Evolutionary conservation across 2,797 vertebrate species (phyloP).

Genomic region (Adrianichthys oophorus): DNA sequence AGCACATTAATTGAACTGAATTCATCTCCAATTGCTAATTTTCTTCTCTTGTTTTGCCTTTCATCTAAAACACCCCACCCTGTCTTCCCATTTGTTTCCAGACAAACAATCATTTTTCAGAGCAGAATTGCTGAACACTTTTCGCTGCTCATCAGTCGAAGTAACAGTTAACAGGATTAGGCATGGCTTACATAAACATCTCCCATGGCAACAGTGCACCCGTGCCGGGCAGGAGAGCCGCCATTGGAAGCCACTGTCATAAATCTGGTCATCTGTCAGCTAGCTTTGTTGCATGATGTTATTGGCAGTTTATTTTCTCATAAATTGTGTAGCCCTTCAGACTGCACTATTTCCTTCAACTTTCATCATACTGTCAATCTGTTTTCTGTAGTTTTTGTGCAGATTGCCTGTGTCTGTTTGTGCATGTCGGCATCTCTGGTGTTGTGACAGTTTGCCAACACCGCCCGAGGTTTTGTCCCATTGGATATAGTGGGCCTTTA

Average conservation of each 20-base stretch:
- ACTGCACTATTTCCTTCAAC: not conserved
- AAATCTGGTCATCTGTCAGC: slow-evolving; percentile 44
- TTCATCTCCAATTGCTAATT: not conserved
- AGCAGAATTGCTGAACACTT: slow-evolving; percentile 36
- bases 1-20: too few relatives aligned
- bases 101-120: slow-evolving; percentile 25
- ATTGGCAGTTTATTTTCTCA: not conserved
- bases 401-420: slow-evolving; percentile 13
- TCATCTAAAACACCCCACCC: not conserved
- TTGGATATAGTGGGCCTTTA: slow-evolving; percentile 53
- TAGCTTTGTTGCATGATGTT: slow-evolving; percentile 11
- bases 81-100: slow-evolving; percentile 12
- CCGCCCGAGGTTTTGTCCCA: slow-evolving; percentile 54
- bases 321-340: too few relatives aligned
- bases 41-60: slow-evolving; percentile 1
- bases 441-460: slow-evolving; percentile 56
- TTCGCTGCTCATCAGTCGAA: slow-evolving; percentile 51
- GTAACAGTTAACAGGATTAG: slow-evolving; percentile 76
- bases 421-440: slow-evolving; percentile 30
- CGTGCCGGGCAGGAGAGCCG: slow-evolving; percentile 30
- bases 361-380: not conserved
- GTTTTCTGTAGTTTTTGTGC: not conserved
- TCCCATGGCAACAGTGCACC: slow-evolving; percentile 73
- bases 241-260: slow-evolving; percentile 33
- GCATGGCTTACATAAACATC: slow-evolving; percentile 76